Percentiles rank a stretch among this genome's conserved stretches.
Evolutionary conservation across 2,113 vertebrate genomes (phyloP).

Genomic region (Barnardius zonarius): DNA sequence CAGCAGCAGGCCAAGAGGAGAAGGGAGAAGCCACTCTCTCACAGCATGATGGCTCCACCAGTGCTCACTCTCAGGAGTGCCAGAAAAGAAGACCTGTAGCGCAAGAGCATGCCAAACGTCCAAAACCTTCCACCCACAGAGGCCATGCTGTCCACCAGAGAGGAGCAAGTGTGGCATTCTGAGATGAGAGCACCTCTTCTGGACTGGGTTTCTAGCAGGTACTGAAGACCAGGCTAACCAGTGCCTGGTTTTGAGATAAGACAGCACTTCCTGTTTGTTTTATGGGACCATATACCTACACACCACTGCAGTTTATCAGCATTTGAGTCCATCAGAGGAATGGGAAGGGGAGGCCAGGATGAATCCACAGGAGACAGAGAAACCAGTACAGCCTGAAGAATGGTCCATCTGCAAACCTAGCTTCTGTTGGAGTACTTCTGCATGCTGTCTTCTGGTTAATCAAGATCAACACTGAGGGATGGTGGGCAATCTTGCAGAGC

Average conservation of each 20-base stretch:
- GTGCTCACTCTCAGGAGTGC: neutral
- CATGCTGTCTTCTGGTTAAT: neutral
- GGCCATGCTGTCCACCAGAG: neutral
- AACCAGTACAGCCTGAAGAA: neutral
- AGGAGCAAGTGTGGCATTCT: neutral
- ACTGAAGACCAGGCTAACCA: neutral
- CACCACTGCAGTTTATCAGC: neutral
- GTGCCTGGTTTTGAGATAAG: neutral
- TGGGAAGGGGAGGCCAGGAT: neutral
- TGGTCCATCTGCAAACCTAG: neutral
- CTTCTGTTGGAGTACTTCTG: neutral
- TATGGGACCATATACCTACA: neutral
- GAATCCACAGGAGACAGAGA: neutral
- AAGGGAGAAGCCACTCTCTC: neutral
- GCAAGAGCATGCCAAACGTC: neutral
- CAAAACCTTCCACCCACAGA: neutral
- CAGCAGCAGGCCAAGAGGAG: neutral
- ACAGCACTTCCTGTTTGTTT: neutral
- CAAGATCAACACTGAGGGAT: neutral
- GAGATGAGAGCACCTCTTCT: neutral
- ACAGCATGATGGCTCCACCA: neutral
- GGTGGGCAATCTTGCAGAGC: neutral
- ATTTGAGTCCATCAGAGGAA: neutral
- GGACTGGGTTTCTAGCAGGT: neutral
- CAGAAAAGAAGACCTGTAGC: neutral